phyloP scores from a whole-genome alignment of 1,140 invertebrate genomes.

The Hermetia illucens region DNA sequence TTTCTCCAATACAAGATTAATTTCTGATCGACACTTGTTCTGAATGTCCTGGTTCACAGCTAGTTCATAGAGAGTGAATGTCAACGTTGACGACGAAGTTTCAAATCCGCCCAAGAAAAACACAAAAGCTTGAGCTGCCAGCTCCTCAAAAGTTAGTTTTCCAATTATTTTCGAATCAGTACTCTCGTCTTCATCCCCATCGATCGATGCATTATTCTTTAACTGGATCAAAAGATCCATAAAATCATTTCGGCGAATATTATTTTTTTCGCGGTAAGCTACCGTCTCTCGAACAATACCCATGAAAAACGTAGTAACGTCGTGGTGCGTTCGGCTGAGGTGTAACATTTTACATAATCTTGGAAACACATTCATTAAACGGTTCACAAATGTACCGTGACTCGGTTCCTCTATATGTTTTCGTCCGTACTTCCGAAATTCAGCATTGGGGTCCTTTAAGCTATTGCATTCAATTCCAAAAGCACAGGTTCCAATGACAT shows the following conservation, averaged over 20 bases:
- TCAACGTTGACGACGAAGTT: conserved; percentile 21
- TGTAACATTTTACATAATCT: too few species aligned
- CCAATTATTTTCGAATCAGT: too few species aligned
- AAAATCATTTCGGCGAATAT: too few species aligned
- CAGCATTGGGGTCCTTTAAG: conserved; percentile 1
- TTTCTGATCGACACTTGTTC: conserved; percentile 22
- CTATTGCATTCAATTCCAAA: conserved; percentile 35
- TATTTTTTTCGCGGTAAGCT: conserved; percentile 30
- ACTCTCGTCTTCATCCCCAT: conserved; percentile 29
- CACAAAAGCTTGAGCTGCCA: conserved; percentile 1
- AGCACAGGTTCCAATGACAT: conserved; percentile 37
- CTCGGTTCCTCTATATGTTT: conserved; percentile 16
- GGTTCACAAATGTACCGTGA: background rate
- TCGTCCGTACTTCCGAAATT: conserved; percentile 24
- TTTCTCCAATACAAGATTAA: conserved; percentile 26
- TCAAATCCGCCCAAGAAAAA: conserved; percentile 22
- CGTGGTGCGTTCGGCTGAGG: too few species aligned
- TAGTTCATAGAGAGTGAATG: conserved; percentile 33
- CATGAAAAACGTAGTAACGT: too few species aligned
- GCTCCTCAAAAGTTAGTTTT: conserved; percentile 1
- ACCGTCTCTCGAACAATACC: conserved; percentile 16
- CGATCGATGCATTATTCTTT: conserved; percentile 18
- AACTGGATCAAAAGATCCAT: too few species aligned
- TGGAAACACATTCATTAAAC: too few species aligned
- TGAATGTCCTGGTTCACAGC: conserved; percentile 37